Conservation (phyloP, 1,140 invertebrate genomes). For the Pectinophora gossypiella region DNA sequence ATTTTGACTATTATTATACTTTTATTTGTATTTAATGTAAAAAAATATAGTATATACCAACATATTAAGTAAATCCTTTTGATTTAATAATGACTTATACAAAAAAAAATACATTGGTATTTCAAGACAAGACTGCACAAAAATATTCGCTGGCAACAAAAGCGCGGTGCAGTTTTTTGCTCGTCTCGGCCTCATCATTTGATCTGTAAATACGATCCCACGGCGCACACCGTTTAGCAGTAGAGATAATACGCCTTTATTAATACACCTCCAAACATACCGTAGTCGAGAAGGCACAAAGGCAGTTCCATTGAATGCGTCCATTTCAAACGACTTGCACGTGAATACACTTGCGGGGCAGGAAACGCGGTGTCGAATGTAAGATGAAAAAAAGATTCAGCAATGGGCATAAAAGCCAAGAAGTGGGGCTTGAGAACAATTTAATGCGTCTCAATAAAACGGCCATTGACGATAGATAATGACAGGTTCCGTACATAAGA, state of each 20-base stretch:
- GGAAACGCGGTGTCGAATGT: slow-evolving; percentile 67
- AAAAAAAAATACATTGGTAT: too few relatives aligned
- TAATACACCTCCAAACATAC: slow-evolving; percentile 56
- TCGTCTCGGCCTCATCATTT: not conserved
- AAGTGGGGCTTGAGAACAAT: slow-evolving; percentile 43
- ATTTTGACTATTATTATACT: too few relatives aligned
- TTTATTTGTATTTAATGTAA: too few relatives aligned
- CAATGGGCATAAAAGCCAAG: slow-evolving; percentile 48
- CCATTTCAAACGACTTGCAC: slow-evolving; percentile 41
- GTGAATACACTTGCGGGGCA: slow-evolving; percentile 59
- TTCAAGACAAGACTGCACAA: too few relatives aligned
- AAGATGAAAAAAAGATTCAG: slow-evolving; percentile 53
- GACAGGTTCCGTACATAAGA: too few relatives aligned
- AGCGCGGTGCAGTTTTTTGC: slow-evolving; percentile 6
- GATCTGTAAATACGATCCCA: slow-evolving; percentile 32
- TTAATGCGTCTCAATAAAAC: slow-evolving; percentile 24
- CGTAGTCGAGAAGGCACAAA: slow-evolving; percentile 69
- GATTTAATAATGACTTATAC: too few relatives aligned
- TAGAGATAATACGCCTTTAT: slow-evolving; percentile 61
- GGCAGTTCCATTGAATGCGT: slow-evolving; percentile 53
- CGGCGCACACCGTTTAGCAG: slow-evolving; percentile 32
- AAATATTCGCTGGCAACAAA: not conserved
- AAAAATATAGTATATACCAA: too few relatives aligned
- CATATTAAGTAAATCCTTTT: too few relatives aligned
- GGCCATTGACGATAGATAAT: slow-evolving; percentile 22